Evolutionary conservation across 2,797 vertebrate species (phyloP), one percentile per base, ranked within the genome.

Genomic region (Kryptopterus vitreolus): DNA sequence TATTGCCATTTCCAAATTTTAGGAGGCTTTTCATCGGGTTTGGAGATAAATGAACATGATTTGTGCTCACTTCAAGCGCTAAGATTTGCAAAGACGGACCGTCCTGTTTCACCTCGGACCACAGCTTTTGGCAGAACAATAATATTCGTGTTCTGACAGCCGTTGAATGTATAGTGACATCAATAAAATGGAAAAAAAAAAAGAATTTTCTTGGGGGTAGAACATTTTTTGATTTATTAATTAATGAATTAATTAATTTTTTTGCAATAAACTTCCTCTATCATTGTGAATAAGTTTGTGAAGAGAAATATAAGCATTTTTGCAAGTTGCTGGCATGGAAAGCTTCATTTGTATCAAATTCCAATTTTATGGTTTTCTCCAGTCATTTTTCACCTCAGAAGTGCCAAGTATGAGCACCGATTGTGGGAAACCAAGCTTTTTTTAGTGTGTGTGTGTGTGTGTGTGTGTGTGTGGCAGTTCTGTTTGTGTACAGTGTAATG

Each of bases 401-500:
- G 16, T 5, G 0, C 6, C 12, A 8, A 55, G 20, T 20, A 35
- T 55, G 31, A n/a, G 48, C 3, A 1, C n/a, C 35, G 12, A 29
- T 15, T 57, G 35, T n/a, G 22, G 13, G 22, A 24, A 35, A 72
- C 31, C 13, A 35, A n/a, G 22, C 22, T 16, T 22, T 11, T 55
- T 53, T 26, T 31, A 62, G 38, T 29, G 15, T 59, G 33, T 48
- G 15, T 63, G 53, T 24, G 65, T 38, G 57, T 46, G 38, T 24
- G 24, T 29, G 43, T 74, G 31, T 48, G 24, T 29, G 52, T 66
- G 15, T 62, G 76, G 29, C 79, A 57, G 24, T n/a, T 15, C 31
- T 59, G 70, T 65, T 72, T 68, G 59, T 35, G 62, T 35, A 10
- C 43, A 33, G 62, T 26, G 76, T 62, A 75, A 84, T 74, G 72